Percentiles rank a stretch among this genome's conserved stretches.
phyloP scores from a whole-genome alignment of 2,888 invertebrate genomes.

The Leucozona laternaria region DNA sequence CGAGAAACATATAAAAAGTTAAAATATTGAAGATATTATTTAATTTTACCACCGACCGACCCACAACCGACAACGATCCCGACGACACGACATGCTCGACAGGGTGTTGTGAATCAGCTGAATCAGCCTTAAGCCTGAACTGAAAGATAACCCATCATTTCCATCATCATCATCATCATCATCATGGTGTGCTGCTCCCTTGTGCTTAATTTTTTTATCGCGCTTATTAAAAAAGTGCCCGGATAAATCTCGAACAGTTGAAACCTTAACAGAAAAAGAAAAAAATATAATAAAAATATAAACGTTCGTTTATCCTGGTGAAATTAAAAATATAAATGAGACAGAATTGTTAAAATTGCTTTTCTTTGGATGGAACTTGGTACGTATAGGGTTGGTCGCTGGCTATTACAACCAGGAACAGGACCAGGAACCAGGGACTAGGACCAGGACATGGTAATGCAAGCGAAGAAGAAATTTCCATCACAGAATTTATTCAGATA shows the following conservation, averaged over 20 bases:
- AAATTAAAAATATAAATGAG: constrained; percentile 74
- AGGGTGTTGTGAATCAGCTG: constrained; percentile 41
- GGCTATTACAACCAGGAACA: constrained; percentile 19
- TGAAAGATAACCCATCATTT: constrained; percentile 65
- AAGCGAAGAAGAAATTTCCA: constrained; percentile 47
- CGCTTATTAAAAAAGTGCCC: constrained; percentile 64
- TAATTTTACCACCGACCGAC: constrained; percentile 65
- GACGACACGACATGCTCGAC: constrained; percentile 4
- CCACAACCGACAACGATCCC: background rate
- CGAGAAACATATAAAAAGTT: constrained; percentile 48
- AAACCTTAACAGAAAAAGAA: constrained; percentile 27
- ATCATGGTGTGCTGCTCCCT: constrained; percentile 35
- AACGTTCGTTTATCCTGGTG: constrained; percentile 27
- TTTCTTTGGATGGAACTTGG: constrained; percentile 34
- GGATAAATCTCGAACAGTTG: constrained; percentile 65
- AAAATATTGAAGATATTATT: constrained; percentile 73
- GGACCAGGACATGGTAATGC: constrained; percentile 35
- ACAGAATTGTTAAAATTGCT: constrained; percentile 74
- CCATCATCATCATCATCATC: constrained; percentile 5
- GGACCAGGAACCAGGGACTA: constrained; percentile 18
- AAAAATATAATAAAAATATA: constrained; percentile 16
- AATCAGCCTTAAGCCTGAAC: constrained; percentile 37
- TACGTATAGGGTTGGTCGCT: background rate
- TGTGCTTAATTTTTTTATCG: constrained; percentile 64
- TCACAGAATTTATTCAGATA: constrained; percentile 52